Conservation (phyloP, 2,797 vertebrate species). For the Sebastes nivosus region DNA sequence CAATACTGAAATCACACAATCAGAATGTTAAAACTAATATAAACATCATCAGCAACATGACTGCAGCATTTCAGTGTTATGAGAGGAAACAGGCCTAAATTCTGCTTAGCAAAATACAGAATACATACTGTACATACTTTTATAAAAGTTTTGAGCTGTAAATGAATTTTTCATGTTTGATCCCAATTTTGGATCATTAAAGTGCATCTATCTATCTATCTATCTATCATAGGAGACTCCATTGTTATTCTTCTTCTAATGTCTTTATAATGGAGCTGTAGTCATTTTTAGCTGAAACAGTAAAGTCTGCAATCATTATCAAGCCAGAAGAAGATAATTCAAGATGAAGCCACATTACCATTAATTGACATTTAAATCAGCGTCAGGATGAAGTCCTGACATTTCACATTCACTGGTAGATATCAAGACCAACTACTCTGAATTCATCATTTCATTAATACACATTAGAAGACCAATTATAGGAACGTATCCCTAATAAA, state of each 20-base stretch:
- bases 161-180: background rate
- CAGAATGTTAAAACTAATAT: accelerated
- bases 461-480: constrained; percentile 10
- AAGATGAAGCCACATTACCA: constrained; percentile 6
- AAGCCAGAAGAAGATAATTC: background rate
- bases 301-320: background rate
- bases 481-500: background rate
- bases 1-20: background rate
- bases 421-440: background rate
- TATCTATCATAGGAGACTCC: background rate
- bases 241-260: background rate
- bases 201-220: too few relatives aligned
- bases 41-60: background rate
- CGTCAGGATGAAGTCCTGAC: constrained; percentile 7
- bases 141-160: background rate
- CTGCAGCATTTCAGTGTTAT: background rate
- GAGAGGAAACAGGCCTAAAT: background rate
- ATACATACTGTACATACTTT: background rate
- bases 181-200: too few relatives aligned
- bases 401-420: constrained; percentile 7
- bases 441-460: constrained; percentile 9
- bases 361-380: constrained; percentile 6
- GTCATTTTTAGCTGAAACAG: background rate
- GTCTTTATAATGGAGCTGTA: background rate
- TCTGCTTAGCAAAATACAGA: background rate